Evolutionary conservation across 2,113 vertebrate species (phyloP), one percentile per base, ranked within the genome.

Genomic region (Hippocampus comes): DNA sequence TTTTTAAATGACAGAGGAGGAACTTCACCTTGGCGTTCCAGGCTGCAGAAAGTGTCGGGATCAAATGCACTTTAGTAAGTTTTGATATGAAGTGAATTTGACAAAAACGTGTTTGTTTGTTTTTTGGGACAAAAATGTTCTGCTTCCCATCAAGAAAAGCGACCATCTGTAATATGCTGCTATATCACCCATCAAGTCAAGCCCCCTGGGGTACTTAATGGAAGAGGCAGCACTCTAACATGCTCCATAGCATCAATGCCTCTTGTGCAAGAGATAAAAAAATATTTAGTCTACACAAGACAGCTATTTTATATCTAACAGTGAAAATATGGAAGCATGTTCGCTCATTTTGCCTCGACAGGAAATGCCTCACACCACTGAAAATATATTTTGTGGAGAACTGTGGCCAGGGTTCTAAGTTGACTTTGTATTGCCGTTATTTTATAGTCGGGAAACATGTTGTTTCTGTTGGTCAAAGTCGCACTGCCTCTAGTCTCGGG

Each of bases 1-100:
- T 30, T 57, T 73, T 51, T 71, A 71, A 46, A 66, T 68, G 75
- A 60, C 91, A 99, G 97, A 94, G 94, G 89, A 94, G 95, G 87
- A 98, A 99, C 89, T 98, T 98, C 87, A 96, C 94, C 1, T 88
- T 99, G 83, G 97, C 97, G 56, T 99, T 99, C 92, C 97, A 99
- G 86, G 97, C 97, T 17, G 97, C 97, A 38, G 96, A 98, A 88
- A 99, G 97, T 17, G 97, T 99, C 55, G 96, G 97, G 80, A 98
- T 99, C 89, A 99, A 98, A 87, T 98, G 95, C 87, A 97, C 96
- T 74, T 91, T 99, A 96, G 97, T 99, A 87, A 96, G 94, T 11
- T 38, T 57, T 17, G 5, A 7, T 12, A 10, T 66, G 15, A 66
- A 67, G 34, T 2, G 27, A 11, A 64, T 42, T 20, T 42, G 1